Conservation (phyloP, 2,888 invertebrate species). For the Bedellia somnulentella region DNA sequence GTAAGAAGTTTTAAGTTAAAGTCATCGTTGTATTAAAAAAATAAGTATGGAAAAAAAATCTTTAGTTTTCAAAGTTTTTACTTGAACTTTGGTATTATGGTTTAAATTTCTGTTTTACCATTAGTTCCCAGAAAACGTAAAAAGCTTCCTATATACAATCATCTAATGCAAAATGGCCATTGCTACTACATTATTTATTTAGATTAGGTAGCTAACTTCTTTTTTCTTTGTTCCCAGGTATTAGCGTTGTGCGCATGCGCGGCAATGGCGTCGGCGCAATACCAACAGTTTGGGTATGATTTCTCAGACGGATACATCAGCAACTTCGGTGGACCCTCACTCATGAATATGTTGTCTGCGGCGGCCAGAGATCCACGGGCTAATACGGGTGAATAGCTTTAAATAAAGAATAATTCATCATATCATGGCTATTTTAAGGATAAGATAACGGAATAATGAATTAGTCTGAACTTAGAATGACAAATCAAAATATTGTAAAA, state of each 20-base stretch:
- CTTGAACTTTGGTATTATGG: too few species aligned
- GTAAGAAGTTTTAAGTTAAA: too few species aligned
- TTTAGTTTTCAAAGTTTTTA: too few species aligned
- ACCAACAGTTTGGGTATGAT: constrained; percentile 23
- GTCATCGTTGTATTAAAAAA: too few species aligned
- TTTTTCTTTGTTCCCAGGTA: constrained; percentile 23
- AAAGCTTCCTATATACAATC: too few species aligned
- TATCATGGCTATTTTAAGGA: background rate
- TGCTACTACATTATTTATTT: background rate
- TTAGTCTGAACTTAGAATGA: too few species aligned
- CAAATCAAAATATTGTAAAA: too few species aligned
- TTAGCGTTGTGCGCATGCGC: constrained; percentile 42
- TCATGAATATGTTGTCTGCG: constrained; percentile 36
- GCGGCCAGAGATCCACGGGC: constrained; percentile 60
- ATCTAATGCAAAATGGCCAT: too few species aligned
- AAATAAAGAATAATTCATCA: constrained; percentile 8
- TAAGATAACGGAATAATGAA: too few species aligned
- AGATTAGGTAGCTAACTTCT: background rate
- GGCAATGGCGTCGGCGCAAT: constrained; percentile 42
- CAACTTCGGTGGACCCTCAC: constrained; percentile 39
- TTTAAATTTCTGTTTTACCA: too few species aligned
- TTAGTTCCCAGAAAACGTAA: too few species aligned
- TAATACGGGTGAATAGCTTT: constrained; percentile 45
- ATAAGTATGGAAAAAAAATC: too few species aligned
- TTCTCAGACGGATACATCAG: constrained; percentile 39